Conservation (phyloP, 2,888 invertebrate species). For the Napeogenes inachia region DNA sequence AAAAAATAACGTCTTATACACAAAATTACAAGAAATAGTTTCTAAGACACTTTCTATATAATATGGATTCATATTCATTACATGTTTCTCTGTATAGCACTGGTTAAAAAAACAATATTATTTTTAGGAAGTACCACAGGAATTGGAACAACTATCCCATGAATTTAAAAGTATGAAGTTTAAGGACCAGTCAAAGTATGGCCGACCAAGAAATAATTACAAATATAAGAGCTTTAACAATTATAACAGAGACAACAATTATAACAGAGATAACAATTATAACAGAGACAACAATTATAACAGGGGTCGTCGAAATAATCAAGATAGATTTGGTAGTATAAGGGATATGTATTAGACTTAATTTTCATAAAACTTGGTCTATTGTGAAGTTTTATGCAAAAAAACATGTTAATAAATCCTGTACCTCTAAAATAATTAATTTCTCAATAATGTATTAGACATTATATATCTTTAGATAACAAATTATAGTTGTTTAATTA, state of each 20-base stretch:
- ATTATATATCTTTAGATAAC: too few relatives aligned
- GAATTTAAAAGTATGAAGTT: slow-evolving; percentile 42
- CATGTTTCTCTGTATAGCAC: too few relatives aligned
- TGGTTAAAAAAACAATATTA: background rate
- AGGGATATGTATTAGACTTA: background rate
- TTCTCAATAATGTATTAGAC: too few relatives aligned
- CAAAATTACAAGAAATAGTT: too few relatives aligned
- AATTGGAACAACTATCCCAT: slow-evolving; percentile 46
- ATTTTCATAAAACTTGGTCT: background rate
- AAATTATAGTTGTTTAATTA: background rate
- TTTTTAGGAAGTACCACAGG: slow-evolving; percentile 24
- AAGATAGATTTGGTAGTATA: background rate
- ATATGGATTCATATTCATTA: too few relatives aligned
- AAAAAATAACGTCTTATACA: too few relatives aligned
- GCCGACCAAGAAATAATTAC: slow-evolving; percentile 37
- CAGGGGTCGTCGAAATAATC: slow-evolving; percentile 33
- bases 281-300: slow-evolving; percentile 29
- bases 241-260: slow-evolving; percentile 34
- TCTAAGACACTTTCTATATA: too few relatives aligned
- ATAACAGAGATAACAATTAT: slow-evolving; percentile 32
- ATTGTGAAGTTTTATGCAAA: background rate
- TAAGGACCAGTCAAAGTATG: slow-evolving; percentile 40
- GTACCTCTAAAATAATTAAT: too few relatives aligned
- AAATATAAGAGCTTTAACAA: slow-evolving; percentile 34
- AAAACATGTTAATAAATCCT: too few relatives aligned